Conservation (phyloP, 2,113 vertebrate genomes). For the Gasterosteus nipponicus region DNA sequence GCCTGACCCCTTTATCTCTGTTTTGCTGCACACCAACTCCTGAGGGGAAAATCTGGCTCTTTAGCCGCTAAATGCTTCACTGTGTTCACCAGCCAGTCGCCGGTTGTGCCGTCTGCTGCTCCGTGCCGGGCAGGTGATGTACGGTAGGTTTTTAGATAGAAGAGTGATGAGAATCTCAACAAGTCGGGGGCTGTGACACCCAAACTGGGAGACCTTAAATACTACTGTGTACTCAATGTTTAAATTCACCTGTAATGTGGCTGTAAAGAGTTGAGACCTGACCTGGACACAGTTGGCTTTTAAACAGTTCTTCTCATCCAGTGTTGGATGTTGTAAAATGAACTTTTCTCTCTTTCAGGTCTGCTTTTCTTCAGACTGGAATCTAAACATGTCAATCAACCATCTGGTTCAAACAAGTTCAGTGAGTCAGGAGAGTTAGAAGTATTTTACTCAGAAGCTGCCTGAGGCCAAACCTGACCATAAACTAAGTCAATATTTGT, state of each 20-base stretch:
- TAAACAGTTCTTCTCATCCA: neutral
- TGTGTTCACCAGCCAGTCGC: neutral
- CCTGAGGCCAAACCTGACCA: neutral
- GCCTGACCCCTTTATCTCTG: constrained; percentile 5
- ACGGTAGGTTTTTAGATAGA: neutral
- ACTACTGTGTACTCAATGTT: neutral
- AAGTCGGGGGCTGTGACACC: neutral
- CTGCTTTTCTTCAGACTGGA: neutral
- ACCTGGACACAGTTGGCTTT: neutral
- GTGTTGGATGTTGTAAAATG: neutral
- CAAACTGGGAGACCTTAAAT: neutral
- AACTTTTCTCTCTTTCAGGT: neutral
- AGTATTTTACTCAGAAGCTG: neutral
- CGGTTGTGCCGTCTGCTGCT: neutral
- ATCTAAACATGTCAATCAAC: neutral
- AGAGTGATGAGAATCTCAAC: neutral
- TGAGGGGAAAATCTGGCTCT: neutral
- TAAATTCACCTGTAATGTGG: neutral
- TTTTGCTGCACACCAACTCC: neutral
- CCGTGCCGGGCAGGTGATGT: neutral
- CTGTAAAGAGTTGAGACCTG: no score
- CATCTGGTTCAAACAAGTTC: neutral
- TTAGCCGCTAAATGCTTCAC: constrained; percentile 10
- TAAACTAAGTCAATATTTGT: neutral
- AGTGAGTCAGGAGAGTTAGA: no score